These are phyloP conservation scores for Cerastoderma edule DNA, from an alignment of 2,888 invertebrate species.

Conservation along the genomic window DNA sequence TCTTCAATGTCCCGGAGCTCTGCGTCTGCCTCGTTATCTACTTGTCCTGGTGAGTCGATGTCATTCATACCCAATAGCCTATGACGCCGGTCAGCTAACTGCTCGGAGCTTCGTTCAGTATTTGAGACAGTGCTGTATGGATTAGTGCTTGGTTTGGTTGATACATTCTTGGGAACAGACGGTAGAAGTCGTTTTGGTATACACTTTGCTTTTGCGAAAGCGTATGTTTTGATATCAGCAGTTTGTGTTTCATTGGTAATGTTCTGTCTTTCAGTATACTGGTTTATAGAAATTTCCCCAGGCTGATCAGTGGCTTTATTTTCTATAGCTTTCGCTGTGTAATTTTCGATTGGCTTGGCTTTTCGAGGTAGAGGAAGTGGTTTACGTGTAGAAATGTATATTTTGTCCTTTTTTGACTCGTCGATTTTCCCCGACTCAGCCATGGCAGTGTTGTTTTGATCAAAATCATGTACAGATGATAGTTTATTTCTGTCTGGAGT, in stretches of 20 bases:
- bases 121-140: neutral
- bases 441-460: no score
- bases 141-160: neutral
- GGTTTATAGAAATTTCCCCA: no score
- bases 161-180: slow-evolving; percentile 25
- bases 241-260: neutral
- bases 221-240: neutral
- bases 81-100: neutral
- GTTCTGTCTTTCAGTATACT: no score
- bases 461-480: no score
- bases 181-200: slow-evolving; percentile 39
- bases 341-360: neutral
- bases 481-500: slow-evolving; percentile 2
- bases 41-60: neutral
- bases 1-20: slow-evolving; percentile 41
- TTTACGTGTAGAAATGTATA: slow-evolving; percentile 12
- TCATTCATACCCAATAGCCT: neutral
- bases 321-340: no score
- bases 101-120: neutral
- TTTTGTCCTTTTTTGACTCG: neutral
- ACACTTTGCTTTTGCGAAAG: slow-evolving; percentile 9
- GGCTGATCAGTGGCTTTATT: no score
- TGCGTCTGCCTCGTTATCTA: neutral
- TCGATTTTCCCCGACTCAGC: no score
- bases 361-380: slow-evolving; percentile 15